These are phyloP conservation scores for Oreochromis niloticus DNA, from an alignment of 2,113 vertebrate genomes.

Conservation along the genomic window DNA sequence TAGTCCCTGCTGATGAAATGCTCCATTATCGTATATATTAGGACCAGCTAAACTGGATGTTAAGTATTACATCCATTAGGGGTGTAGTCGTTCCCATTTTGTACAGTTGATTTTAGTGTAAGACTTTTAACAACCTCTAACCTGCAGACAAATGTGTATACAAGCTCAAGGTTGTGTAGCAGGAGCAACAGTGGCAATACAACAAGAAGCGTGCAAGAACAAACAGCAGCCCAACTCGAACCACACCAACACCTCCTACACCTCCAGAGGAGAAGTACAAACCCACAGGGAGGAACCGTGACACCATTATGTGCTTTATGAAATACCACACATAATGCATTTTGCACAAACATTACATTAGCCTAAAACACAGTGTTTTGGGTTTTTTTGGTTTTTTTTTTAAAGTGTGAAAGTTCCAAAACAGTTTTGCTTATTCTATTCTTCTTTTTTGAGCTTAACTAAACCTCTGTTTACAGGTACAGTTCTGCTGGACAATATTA, in stretches of 20 bases:
- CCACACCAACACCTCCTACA: neutral
- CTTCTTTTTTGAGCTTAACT: neutral
- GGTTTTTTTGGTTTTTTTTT: rapidly evolving
- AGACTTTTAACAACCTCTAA: neutral
- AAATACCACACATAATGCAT: neutral
- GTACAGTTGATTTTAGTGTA: neutral
- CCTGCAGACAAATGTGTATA: neutral
- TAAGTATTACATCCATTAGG: neutral
- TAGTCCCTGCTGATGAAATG: neutral
- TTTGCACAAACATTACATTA: neutral
- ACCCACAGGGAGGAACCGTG: neutral
- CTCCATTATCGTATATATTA: neutral
- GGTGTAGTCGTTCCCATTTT: neutral
- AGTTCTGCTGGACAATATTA: neutral
- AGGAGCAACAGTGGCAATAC: neutral
- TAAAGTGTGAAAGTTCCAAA: neutral
- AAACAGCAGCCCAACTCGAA: neutral
- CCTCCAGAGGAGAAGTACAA: neutral
- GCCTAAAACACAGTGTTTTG: neutral
- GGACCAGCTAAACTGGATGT: neutral
- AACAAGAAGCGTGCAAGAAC: neutral
- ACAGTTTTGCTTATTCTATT: neutral
- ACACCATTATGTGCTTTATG: neutral
- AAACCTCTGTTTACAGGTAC: neutral
- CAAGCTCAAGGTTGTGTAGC: neutral